Base-by-base conservation (phyloP, 2,797 vertebrate species). In the Sphenodon punctatus region DNA sequence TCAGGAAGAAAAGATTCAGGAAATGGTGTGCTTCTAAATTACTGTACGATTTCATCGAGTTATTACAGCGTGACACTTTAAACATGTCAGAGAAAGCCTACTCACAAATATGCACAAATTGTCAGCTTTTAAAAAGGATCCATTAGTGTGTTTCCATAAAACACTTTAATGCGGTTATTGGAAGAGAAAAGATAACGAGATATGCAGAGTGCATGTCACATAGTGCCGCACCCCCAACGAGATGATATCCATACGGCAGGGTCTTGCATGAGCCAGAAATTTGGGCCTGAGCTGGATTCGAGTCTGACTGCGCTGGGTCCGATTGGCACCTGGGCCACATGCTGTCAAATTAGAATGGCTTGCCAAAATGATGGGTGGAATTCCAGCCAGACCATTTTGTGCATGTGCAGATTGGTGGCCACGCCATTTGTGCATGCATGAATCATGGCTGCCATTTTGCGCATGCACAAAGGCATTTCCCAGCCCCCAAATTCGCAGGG, bases 11-110 rank as follows among this genome's bases (percentile, higher is more conserved):
- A 79, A 82, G 39, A 75, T 49, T 66, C 79, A 11, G 27, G 20
- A 82, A 91, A 72, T 39, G 2, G 65, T 46, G 43, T 79, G 53
- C 53, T 65, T 23, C 11, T 75, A 82, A 86, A 80, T 38, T 65
- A 55, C 41, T 81, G 23, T 32, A 71, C 64, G 27, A 48, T 45
- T 84, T 77, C 82, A 39, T n/a, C 32, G 34, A 34, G 34, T 79
- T 77, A 42, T 41, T 80, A 39, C 11, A 60, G 41, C 27, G 15
- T 53, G 64, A 78, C 65, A 71, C 4, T 9, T 74, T 58, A 46
- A 83, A 67, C 0, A 0, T 66, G 46, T 36, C 46, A 76, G 72
- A 60, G 71, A 56, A 86, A 85, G 7, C 34, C 58, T 34, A 19
- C 59, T 58, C 65, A 58, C 27, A 75, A 75, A 75, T 43, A 72